Percentiles rank a stretch among this genome's conserved stretches.
Evolutionary conservation across 2,113 vertebrate species (phyloP).

Genomic region (Tinamus guttatus): DNA sequence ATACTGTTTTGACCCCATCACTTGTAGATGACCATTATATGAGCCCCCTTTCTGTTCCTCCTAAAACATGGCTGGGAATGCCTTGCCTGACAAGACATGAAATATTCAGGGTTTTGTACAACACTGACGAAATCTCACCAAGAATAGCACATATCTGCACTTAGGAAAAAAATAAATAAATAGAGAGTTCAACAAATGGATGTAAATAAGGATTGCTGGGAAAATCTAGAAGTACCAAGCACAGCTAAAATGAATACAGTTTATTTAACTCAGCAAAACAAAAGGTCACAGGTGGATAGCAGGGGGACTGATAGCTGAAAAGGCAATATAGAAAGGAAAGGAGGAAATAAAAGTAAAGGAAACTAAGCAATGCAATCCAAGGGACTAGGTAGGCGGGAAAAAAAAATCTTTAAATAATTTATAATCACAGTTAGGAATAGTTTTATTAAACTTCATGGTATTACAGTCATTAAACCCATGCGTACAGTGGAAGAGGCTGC

Average conservation of each 20-base stretch:
- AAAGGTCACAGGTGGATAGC: neutral
- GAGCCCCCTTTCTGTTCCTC: neutral
- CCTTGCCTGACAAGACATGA: neutral
- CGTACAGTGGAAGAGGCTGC: neutral
- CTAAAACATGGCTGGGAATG: neutral
- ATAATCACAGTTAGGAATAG: neutral
- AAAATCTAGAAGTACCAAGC: neutral
- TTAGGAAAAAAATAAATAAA: neutral
- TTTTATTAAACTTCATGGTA: neutral
- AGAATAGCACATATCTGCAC: neutral
- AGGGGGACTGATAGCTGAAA: neutral
- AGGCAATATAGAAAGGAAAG: neutral
- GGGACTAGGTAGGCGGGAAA: rapidly evolving
- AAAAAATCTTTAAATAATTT: neutral
- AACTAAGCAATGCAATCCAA: neutral
- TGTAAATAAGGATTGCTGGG: neutral
- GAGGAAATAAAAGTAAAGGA: neutral
- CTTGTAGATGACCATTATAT: neutral
- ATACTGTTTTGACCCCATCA: neutral
- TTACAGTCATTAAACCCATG: neutral
- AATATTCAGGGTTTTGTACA: neutral
- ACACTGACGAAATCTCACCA: neutral
- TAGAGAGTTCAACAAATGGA: neutral
- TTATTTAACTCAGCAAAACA: neutral
- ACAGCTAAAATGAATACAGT: neutral